Percentiles rank a stretch among this genome's conserved stretches.
phyloP scores from a whole-genome alignment of 2,113 vertebrate species.

The Smithornis capensis region DNA sequence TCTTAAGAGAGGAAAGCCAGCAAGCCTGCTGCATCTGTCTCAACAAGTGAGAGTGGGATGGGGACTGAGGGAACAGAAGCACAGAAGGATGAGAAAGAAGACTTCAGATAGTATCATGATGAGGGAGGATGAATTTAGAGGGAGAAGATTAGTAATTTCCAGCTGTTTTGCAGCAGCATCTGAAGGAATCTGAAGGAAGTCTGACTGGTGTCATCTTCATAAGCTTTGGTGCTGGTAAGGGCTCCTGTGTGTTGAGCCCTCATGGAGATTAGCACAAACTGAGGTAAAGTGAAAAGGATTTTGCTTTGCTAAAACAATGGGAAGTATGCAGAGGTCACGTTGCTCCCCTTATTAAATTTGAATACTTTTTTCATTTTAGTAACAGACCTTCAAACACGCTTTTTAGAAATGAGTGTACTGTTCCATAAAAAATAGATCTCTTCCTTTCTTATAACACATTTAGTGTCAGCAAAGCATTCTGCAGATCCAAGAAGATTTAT shows the following conservation, averaged over 20 bases:
- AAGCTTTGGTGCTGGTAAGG: background rate
- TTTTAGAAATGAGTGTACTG: slow-evolving; percentile 34
- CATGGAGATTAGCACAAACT: background rate
- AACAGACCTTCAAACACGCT: background rate
- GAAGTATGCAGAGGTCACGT: slow-evolving; percentile 27
- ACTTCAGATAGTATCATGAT: background rate
- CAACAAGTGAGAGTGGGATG: background rate
- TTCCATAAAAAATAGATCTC: slow-evolving; percentile 54
- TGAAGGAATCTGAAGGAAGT: background rate
- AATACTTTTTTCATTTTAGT: slow-evolving; percentile 25
- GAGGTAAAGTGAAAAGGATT: slow-evolving; percentile 32
- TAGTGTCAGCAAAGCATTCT: slow-evolving; percentile 56
- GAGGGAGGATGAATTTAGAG: background rate
- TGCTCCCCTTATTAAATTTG: slow-evolving; percentile 35
- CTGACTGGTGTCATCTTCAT: background rate
- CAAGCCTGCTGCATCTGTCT: background rate
- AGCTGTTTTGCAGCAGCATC: background rate
- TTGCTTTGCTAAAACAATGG: slow-evolving; percentile 15
- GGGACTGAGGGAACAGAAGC: background rate
- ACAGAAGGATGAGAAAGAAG: background rate
- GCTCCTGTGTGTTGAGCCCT: background rate
- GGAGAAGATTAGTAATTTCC: background rate
- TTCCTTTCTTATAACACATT: slow-evolving; percentile 46
- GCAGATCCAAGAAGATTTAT: slow-evolving; percentile 19
- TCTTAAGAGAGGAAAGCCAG: background rate